Base-by-base conservation (phyloP, 2,888 invertebrate genomes). In the Sminthurinus aureus region DNA sequence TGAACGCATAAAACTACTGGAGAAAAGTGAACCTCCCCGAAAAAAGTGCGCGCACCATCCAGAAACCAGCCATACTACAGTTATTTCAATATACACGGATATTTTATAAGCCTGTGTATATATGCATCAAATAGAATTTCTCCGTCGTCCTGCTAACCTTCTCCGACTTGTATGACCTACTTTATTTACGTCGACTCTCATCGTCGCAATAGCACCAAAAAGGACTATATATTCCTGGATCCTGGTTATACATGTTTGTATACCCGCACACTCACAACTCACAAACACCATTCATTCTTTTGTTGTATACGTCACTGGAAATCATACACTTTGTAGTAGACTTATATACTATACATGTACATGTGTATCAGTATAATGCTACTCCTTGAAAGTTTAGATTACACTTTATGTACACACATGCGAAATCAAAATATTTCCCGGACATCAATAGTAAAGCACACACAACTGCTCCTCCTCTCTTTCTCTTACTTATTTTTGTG, bases 91-190 rank as follows among this genome's bases (percentile, higher is more conserved):
- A 38, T 38, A 38, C 38, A 38, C 38, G 58, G 9, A 11, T 58
- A 58, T 38, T 38, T 38, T 38, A 58, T 58, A 58, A 2, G 13
- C 13, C 9, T 15, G 58, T 58, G 9, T 9, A 58, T 58, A 18
- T 2, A 58, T 15, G 9, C 58, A 15, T 58, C 58, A 58, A 2
- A 18, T 2, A 58, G 15, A 18, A 58, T 58, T 58, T 71, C 71
- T 24, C 67, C 67, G n/a, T 24, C 71, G 71, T 71, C 71, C 71
- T 24, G 71, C 24, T 71, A 71, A 71, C 71, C 71, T 71, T 71
- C 71, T 24, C 71, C 71, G 71, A 71, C 24, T 71, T 71, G 13
- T 15, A 24, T 71, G 71, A 71, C 71, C 71, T 71, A 71, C 71
- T 24, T 67, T 67, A 38, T 20, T 20, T n/a, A 67, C 67, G n/a